Percentiles rank a stretch among this genome's conserved stretches.
Conservation (phyloP, 2,888 invertebrate genomes). For the Teinopalpus imperialis region DNA sequence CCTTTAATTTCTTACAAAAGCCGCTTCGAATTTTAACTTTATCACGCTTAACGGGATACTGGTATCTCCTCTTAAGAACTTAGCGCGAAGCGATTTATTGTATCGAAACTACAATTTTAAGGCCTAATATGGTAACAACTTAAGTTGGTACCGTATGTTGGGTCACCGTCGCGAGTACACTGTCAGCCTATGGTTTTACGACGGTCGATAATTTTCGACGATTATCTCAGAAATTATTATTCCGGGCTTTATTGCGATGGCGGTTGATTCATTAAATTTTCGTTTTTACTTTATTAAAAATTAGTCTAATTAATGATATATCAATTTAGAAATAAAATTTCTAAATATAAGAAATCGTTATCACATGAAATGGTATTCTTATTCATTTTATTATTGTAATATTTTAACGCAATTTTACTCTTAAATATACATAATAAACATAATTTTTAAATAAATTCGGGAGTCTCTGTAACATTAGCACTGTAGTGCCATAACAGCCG, state of each 20-base stretch:
- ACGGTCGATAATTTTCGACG: conserved; percentile 14
- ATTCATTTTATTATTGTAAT: too few relatives aligned
- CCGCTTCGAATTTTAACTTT: conserved; percentile 56
- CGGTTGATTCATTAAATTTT: conserved; percentile 2
- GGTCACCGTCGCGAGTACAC: conserved; percentile 29
- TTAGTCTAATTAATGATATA: too few relatives aligned
- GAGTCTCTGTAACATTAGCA: too few relatives aligned
- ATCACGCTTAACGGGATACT: conserved; percentile 58
- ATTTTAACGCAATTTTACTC: too few relatives aligned
- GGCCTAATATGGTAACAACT: conserved; percentile 50
- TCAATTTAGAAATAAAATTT: conserved; percentile 1
- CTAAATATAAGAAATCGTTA: neutral
- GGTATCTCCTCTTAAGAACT: conserved; percentile 48
- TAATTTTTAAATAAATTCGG: too few relatives aligned
- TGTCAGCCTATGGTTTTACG: conserved; percentile 13
- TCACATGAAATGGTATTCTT: too few relatives aligned
- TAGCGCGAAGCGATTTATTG: conserved; percentile 45
- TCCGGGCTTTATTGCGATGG: conserved; percentile 1
- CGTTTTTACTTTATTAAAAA: conserved; percentile 1
- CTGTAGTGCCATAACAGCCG: too few relatives aligned
- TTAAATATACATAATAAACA: too few relatives aligned
- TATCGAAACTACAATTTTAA: conserved; percentile 53
- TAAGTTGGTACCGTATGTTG: conserved; percentile 37
- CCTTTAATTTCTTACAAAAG: conserved; percentile 50
- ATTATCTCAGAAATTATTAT: conserved; percentile 4